Percentiles rank a stretch among this genome's conserved stretches.
Evolutionary conservation across 2,888 invertebrate species (phyloP).

Genomic region (Leptodirus hochenwartii): DNA sequence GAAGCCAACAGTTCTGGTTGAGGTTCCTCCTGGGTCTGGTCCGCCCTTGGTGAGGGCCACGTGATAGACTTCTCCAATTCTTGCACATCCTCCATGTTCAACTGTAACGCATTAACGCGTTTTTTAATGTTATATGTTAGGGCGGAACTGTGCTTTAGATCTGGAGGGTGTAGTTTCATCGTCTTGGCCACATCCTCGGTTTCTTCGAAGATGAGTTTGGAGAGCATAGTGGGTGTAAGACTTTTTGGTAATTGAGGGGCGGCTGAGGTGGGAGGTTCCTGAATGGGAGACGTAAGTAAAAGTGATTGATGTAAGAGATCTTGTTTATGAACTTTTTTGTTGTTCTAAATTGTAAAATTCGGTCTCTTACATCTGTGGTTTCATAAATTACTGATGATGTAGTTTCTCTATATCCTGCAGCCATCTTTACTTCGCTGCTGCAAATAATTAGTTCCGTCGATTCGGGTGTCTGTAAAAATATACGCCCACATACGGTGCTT

Average conservation of each 20-base stretch:
- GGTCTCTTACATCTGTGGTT: no score
- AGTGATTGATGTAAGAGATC: no score
- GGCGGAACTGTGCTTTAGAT: constrained; percentile 16
- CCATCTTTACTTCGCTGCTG: no score
- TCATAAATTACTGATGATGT: no score
- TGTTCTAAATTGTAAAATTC: no score
- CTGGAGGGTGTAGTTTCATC: constrained; percentile 19
- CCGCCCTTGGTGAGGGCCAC: constrained; percentile 17
- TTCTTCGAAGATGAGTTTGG: constrained; percentile 21
- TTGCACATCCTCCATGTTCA: constrained; percentile 15
- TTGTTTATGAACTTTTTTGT: no score
- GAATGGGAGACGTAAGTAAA: no score
- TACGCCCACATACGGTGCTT: no score
- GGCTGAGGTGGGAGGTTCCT: neutral
- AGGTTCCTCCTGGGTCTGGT: constrained; percentile 20
- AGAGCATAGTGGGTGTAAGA: constrained; percentile 17
- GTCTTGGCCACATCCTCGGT: constrained; percentile 22
- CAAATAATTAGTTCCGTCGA: no score
- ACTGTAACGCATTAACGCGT: constrained; percentile 17
- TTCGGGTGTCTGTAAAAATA: no score
- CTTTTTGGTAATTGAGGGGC: neutral
- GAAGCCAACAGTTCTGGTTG: constrained; percentile 23
- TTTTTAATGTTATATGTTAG: constrained; percentile 19
- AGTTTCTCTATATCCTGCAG: no score
- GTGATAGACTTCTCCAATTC: constrained; percentile 15